Conservation (phyloP, 2,797 vertebrate genomes). For the Eulemur mongoz region DNA sequence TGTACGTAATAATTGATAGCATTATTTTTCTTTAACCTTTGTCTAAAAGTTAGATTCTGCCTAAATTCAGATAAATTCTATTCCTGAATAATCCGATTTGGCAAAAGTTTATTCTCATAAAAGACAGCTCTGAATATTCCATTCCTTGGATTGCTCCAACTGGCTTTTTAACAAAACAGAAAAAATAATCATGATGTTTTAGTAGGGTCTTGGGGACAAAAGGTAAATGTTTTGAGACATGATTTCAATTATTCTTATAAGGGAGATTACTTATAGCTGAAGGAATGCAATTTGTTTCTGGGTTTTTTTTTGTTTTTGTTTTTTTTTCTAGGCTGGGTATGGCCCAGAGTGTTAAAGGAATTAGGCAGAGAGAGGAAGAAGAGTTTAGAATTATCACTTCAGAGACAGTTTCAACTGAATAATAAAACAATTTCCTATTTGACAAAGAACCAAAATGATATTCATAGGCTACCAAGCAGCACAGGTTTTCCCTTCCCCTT, state of each 20-base stretch:
- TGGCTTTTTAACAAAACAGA: neutral
- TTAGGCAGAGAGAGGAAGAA: neutral
- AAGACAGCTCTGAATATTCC: neutral
- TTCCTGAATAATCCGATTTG: conserved; percentile 40
- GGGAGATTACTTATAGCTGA: neutral
- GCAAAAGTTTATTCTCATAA: neutral
- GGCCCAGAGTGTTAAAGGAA: conserved; percentile 20
- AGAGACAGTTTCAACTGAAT: neutral
- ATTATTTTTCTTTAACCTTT: conserved; percentile 52
- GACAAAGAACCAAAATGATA: neutral
- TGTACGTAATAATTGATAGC: neutral
- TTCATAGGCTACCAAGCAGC: neutral
- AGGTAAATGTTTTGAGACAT: conserved; percentile 22
- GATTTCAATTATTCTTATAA: conserved; percentile 25
- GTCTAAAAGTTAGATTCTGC: neutral
- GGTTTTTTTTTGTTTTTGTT: conserved; percentile 8
- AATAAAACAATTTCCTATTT: conserved; percentile 28
- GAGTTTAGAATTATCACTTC: conserved; percentile 5
- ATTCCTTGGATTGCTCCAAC: neutral
- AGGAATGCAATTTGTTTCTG: neutral
- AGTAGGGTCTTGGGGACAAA: neutral
- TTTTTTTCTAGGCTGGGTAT: neutral
- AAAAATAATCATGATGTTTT: neutral
- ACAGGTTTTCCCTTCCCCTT: neutral
- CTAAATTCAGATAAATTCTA: conserved; percentile 25